phyloP scores from a whole-genome alignment of 1,140 invertebrate genomes.

The Coenobita brevimanus region DNA sequence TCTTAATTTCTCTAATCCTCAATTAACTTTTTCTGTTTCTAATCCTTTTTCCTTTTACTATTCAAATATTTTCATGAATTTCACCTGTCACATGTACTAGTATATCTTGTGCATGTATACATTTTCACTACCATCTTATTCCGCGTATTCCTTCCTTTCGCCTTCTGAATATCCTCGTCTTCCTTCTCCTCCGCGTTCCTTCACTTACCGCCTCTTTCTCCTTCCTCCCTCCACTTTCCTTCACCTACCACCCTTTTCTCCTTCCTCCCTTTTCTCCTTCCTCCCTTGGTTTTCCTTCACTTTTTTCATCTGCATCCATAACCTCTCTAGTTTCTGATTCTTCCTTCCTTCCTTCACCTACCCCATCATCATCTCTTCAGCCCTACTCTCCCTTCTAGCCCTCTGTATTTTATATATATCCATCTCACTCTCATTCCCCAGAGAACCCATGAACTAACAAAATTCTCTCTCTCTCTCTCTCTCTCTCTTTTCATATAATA shows the following conservation, averaged over 20 bases:
- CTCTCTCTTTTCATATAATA: background rate
- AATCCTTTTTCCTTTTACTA: too few species aligned
- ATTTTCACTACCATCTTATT: too few species aligned
- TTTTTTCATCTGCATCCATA: background rate
- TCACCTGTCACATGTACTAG: too few species aligned
- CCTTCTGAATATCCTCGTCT: background rate
- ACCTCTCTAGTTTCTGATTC: background rate
- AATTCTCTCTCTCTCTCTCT: slow-evolving; percentile 14
- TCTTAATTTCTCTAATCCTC: too few species aligned
- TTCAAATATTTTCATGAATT: too few species aligned
- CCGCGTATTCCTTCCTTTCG: background rate
- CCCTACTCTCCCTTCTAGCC: background rate
- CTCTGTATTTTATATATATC: background rate
- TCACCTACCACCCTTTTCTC: background rate
- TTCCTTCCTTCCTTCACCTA: background rate
- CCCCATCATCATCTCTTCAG: background rate
- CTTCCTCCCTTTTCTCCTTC: background rate
- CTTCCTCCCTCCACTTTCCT: background rate
- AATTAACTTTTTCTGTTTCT: too few species aligned
- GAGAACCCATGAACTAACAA: too few species aligned
- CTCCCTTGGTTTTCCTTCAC: background rate
- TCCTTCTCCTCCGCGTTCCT: background rate
- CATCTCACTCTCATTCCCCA: background rate
- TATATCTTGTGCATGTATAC: too few species aligned
- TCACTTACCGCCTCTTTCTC: background rate